Evolutionary conservation across 35 echinoderm and acorn worm species (phyloP).

Genomic region (Lytechinus pictus): DNA sequence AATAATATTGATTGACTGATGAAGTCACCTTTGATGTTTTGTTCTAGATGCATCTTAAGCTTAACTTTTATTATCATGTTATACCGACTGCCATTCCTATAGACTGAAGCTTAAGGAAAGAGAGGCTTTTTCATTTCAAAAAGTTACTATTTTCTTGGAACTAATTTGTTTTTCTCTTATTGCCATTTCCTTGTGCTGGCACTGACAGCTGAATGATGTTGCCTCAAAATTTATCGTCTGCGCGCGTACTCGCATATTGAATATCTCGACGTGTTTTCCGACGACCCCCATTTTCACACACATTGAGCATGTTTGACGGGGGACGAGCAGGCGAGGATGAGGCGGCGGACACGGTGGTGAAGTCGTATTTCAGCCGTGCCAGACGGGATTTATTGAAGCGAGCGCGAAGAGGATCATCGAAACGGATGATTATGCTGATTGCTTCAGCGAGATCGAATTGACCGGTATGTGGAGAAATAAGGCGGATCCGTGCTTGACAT

Average conservation of each 20-base stretch:
- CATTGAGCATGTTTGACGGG: not conserved
- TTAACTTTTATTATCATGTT: too few species aligned
- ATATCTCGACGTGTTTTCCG: not conserved
- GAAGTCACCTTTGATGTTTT: too few species aligned
- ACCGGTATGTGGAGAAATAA: not conserved
- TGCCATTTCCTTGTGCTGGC: not conserved
- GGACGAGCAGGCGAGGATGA: not conserved
- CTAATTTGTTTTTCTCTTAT: not conserved
- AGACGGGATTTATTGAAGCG: slow-evolving; percentile 17
- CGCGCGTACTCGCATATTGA: not conserved
- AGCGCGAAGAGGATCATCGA: not conserved
- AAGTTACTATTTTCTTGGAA: not conserved
- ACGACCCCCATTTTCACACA: not conserved
- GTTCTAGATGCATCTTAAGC: too few species aligned
- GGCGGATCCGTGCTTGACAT: not conserved
- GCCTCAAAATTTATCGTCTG: not conserved
- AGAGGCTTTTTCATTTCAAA: not conserved
- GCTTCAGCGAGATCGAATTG: not conserved
- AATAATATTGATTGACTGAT: too few species aligned
- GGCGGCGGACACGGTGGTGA: not conserved
- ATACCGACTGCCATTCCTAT: too few species aligned
- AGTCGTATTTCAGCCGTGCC: not conserved
- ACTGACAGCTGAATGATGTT: not conserved
- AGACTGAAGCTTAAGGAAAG: not conserved
- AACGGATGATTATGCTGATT: slow-evolving; percentile 4